Evolutionary conservation across 2,797 vertebrate genomes (phyloP), one percentile per base, ranked within the genome.

Genomic region (Dallia pectoralis): DNA sequence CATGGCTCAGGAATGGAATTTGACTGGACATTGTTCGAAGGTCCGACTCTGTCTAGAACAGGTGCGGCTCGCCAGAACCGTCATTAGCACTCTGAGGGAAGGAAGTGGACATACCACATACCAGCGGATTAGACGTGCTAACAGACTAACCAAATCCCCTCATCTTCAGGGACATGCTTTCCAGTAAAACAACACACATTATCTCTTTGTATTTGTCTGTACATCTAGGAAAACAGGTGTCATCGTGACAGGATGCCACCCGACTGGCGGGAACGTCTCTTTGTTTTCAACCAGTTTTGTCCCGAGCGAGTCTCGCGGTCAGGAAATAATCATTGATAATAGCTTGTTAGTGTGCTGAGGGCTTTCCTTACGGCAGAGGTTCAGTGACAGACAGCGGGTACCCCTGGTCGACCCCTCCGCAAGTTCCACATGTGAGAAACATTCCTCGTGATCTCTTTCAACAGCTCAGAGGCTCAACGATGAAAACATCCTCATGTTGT

Each of bases 151-250:
- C 27, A 44, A 79, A 68, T 32, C 74, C 63, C 71, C 18, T 67
- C 70, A 61, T 71, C 81, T 70, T 40, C 53, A 53, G 75, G 69
- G 77, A 79, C 53, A 2, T 51, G 69, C 67, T 67, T 82, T 82
- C 73, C 77, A 72, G 77, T 76, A 48, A 79, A 79, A 68, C 76
- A 22, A 77, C 8, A 49, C 16, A 76, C 74, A 73, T 68, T 18
- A 51, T 32, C 9, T 66, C 8, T n/a, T 74, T 83, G 73, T 78
- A 75, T 74, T 36, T 77, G 59, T 11, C 19, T 72, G 76, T 72
- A 5, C 33, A 66, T 84, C 70, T 76, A 82, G 48, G 30, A 64
- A 64, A 33, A 77, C 80, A 79, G 79, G 81, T 81, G 74, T 77
- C 69, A 78, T 62, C 11, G 44, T 51, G 69, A 11, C 22, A 59